Evolutionary conservation across 2,797 vertebrate genomes (phyloP).

Genomic region (Trachops cirrhosus): DNA sequence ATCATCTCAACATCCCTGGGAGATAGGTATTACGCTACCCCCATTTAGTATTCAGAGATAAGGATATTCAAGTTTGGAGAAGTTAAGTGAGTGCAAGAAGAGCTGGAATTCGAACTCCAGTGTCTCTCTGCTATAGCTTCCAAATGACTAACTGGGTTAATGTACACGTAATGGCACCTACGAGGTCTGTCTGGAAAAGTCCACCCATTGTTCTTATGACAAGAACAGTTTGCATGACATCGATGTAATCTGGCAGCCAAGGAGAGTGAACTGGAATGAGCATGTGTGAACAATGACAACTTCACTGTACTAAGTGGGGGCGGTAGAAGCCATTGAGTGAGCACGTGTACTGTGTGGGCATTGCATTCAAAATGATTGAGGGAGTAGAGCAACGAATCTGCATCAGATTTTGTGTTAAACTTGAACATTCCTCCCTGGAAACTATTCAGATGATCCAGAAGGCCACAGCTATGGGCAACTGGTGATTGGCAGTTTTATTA

Average conservation of each 20-base stretch:
- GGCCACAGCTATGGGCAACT: background rate
- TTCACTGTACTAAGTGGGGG: background rate
- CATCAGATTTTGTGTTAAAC: background rate
- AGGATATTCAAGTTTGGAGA: background rate
- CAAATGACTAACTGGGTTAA: background rate
- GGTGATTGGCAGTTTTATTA: background rate
- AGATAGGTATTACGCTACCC: background rate
- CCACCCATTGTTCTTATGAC: background rate
- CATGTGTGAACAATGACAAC: background rate
- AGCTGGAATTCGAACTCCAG: background rate
- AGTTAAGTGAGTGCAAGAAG: background rate
- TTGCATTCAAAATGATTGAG: background rate
- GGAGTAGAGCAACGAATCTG: background rate
- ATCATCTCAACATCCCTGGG: background rate
- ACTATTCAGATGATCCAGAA: background rate
- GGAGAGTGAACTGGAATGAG: background rate
- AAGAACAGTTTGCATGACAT: background rate
- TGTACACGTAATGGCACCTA: rapidly evolving
- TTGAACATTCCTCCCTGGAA: background rate
- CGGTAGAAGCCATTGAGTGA: background rate
- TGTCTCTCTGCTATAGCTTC: background rate
- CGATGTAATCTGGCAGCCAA: background rate
- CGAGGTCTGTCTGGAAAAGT: background rate
- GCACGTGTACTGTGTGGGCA: background rate
- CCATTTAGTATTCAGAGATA: background rate